These are phyloP conservation scores for Cephalotes varians DNA, from an alignment of 2,888 invertebrate species.

Conservation along the genomic window DNA sequence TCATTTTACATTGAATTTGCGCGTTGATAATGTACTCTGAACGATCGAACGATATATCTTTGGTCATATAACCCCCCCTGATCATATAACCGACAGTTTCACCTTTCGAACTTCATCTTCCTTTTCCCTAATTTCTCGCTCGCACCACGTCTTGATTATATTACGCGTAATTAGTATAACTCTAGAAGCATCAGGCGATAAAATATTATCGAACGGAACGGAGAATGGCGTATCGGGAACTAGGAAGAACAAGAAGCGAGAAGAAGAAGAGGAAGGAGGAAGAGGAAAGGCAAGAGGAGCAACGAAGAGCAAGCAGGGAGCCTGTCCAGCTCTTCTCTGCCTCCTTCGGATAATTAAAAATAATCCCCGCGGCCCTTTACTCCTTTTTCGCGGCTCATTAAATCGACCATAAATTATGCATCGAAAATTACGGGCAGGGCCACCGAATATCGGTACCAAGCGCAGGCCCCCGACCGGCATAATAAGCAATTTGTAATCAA, in stretches of 20 bases:
- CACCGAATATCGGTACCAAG: constrained; percentile 76
- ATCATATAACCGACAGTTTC: constrained; percentile 46
- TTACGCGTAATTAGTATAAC: constrained; percentile 55
- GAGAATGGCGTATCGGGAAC: neutral
- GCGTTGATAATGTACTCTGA: constrained; percentile 26
- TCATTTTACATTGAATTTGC: constrained; percentile 46
- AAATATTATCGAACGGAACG: constrained; percentile 41
- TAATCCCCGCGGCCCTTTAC: constrained; percentile 82
- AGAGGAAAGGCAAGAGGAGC: neutral
- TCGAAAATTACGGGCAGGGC: constrained; percentile 84
- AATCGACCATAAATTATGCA: constrained; percentile 86
- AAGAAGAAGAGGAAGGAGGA: neutral
- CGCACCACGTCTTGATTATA: constrained; percentile 46
- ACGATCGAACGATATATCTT: constrained; percentile 43
- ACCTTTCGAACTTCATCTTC: constrained; percentile 39
- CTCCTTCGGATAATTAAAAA: constrained; percentile 84
- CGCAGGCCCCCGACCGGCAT: constrained; percentile 49
- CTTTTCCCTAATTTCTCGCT: constrained; percentile 28
- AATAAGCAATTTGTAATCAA: constrained; percentile 83
- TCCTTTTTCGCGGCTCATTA: constrained; percentile 85
- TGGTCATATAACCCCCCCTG: no score
- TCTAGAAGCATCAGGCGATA: constrained; percentile 45
- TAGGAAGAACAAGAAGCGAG: constrained; percentile 11
- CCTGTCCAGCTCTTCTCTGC: constrained; percentile 55
- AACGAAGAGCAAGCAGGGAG: constrained; percentile 43